Evolutionary conservation across 2,888 invertebrate species (phyloP), one percentile per base, ranked within the genome.

Genomic region (Hermaeophaga mercurialis): DNA sequence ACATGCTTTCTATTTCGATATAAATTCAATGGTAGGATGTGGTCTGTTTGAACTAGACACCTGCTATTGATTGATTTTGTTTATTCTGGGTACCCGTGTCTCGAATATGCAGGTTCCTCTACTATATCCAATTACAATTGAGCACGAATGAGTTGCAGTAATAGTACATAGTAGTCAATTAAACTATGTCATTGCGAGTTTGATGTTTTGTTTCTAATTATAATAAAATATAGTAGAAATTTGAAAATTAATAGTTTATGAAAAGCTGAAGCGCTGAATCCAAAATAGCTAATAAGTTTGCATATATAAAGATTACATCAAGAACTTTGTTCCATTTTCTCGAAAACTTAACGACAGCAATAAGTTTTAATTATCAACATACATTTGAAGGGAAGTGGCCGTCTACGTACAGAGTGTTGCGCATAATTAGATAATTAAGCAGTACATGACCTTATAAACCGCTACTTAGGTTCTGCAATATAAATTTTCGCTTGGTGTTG

Each of bases 381-480:
- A 36, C 38, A 48, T 38, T 38, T 24, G 17, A 36, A 7, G 22
- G 46, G 5, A 45, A 34, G n/a, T 33, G 34, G 22, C 7, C 26
- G 26, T 26, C 11, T 28, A 49, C 33, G 34, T 50, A 50, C 50
- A 41, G 18, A 28, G 50, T 50, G 50, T 50, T 50, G 34, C 11
- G 50, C 43, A 50, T 50, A 50, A 50, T 50, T 43, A 43, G 50
- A 14, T 50, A 50, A 50, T 50, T 50, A 43, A 43, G 43, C 12
- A 41, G 50, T 33, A 50, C 50, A 50, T 15, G 43, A 43, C 50
- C 50, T 50, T 43, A 49, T 49, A 50, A 41, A 50, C 50, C 43
- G 41, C 49, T 39, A 49, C 31, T 49, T 39, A 41, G 34, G 39
- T 50, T 50, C n/a, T 50, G 41, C 50, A 50, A 41, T 50, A 50